Evolutionary conservation across 2,797 vertebrate genomes (phyloP).

Genomic region (Acanthopagrus latus): DNA sequence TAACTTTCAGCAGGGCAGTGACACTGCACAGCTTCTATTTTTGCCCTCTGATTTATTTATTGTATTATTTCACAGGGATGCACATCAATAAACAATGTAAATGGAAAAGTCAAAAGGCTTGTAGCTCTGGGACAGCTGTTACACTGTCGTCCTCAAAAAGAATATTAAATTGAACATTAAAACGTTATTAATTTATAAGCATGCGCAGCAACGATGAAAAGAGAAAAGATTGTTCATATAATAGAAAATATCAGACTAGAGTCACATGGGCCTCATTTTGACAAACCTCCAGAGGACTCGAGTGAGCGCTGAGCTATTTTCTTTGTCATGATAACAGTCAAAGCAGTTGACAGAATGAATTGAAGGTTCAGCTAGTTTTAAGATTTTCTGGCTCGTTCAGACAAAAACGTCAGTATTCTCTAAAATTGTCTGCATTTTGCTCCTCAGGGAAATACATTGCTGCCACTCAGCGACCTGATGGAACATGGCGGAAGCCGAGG

Average conservation of each 20-base stretch:
- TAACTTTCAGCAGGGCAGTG: background rate
- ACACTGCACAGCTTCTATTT: background rate
- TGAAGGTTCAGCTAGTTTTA: background rate
- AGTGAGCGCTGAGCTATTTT: background rate
- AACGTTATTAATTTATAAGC: background rate
- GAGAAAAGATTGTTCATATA: background rate
- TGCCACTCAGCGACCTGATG: slow-evolving; percentile 95
- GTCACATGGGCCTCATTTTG: background rate
- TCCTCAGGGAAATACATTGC: slow-evolving; percentile 94
- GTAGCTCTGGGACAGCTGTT: background rate
- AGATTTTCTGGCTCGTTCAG: background rate
- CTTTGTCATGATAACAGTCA: background rate
- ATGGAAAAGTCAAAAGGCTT: background rate
- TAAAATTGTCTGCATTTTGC: slow-evolving; percentile 34
- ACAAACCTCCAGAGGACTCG: background rate
- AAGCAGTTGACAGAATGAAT: background rate
- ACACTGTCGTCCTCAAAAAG: background rate
- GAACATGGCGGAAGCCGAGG: slow-evolving; percentile 95
- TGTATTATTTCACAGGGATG: no score
- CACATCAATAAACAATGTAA: background rate
- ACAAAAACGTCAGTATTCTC: background rate
- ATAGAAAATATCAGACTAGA: background rate
- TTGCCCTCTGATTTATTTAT: background rate
- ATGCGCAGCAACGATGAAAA: background rate
- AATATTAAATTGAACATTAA: background rate